phyloP scores from a whole-genome alignment of 2,888 invertebrate species.

The Venustoraphidia nigricollis region DNA sequence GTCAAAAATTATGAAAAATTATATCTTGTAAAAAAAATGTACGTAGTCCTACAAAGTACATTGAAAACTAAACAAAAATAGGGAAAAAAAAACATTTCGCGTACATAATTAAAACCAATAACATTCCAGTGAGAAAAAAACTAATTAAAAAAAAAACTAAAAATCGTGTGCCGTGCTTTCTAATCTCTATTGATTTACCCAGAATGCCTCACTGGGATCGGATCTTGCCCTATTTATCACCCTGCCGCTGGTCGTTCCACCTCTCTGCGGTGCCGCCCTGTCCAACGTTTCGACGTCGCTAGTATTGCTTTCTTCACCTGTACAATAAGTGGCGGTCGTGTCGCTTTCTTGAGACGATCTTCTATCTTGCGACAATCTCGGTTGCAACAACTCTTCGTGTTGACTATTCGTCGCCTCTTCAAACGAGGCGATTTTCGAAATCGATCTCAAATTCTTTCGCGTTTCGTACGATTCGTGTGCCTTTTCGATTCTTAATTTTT shows the following conservation, averaged over 20 bases:
- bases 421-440: conserved; percentile 24
- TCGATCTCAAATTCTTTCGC: conserved; percentile 3
- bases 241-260: background rate
- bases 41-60: no score
- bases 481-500: background rate
- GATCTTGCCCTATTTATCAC: background rate
- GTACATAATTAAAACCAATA: no score
- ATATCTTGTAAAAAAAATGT: no score
- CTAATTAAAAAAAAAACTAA: background rate
- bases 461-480: conserved; percentile 1
- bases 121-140: background rate
- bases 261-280: no score
- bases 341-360: conserved; percentile 6
- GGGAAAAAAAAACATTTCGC: no score
- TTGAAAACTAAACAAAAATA: no score
- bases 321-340: background rate
- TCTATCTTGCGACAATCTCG: conserved; percentile 6
- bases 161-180: background rate
- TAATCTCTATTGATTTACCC: background rate
- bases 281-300: background rate
- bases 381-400: conserved; percentile 18
- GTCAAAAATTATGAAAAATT: no score
- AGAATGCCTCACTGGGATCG: background rate
- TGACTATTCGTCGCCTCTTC: conserved; percentile 25
- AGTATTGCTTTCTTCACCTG: background rate